A percentile compares a stretch with the other conserved stretches of the same genome.
phyloP scores from a whole-genome alignment of 2,888 invertebrate species.

The Lepidocyrtoides sp. region DNA sequence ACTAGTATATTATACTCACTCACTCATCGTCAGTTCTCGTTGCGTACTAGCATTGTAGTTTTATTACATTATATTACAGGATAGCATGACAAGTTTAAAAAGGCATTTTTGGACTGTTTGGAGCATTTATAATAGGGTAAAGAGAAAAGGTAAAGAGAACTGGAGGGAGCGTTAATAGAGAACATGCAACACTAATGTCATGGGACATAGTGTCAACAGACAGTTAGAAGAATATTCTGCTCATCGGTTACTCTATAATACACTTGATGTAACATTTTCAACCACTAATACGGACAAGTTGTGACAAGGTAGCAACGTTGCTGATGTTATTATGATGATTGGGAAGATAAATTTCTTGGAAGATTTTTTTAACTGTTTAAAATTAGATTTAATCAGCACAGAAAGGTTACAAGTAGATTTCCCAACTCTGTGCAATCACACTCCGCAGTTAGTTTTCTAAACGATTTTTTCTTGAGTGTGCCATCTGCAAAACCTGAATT shows the following conservation, averaged over 20 bases:
- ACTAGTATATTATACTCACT: not conserved
- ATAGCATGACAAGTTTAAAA: conserved; percentile 69
- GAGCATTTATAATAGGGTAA: conserved; percentile 65
- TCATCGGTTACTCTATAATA: not conserved
- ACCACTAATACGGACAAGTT: too few species aligned
- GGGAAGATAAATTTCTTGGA: too few species aligned
- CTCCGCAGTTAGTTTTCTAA: too few species aligned
- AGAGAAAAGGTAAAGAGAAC: conserved; percentile 55
- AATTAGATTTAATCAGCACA: too few species aligned
- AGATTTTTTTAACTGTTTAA: too few species aligned
- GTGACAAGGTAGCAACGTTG: not conserved
- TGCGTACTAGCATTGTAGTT: conserved; percentile 7
- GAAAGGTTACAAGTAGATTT: too few species aligned
- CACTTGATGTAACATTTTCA: conserved; percentile 6
- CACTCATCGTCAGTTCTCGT: not conserved
- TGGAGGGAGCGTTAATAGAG: conserved; percentile 56
- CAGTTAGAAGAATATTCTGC: conserved; percentile 68
- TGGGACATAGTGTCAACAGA: conserved; percentile 79
- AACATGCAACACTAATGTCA: conserved; percentile 76
- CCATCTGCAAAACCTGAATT: too few species aligned
- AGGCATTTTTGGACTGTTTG: conserved; percentile 72
- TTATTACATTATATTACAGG: conserved; percentile 52
- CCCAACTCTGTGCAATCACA: too few species aligned
- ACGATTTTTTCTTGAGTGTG: too few species aligned
- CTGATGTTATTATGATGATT: not conserved